Base-by-base conservation (phyloP, 2,888 invertebrate genomes). In the Xestia c-nigrum region DNA sequence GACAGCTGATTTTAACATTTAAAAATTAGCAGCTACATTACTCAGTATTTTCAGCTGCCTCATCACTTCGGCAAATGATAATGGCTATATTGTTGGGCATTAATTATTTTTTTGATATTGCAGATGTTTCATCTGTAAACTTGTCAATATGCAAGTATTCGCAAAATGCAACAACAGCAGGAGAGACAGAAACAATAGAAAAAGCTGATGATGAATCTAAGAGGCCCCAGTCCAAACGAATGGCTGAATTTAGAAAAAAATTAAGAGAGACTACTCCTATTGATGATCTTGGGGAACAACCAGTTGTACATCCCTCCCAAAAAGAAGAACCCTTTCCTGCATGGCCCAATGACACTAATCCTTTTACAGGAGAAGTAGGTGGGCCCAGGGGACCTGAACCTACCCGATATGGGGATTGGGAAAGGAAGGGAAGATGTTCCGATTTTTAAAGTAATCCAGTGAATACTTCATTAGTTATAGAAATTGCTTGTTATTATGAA, bases 321-420 rank as follows among this genome's bases (percentile, higher is more conserved):
- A 98, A 99, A 92, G 98, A 98, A 89, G 98, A 99, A 89, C 98
- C 99, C 0, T 94, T 99, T 46, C 97, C 97, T 88, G 97, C 98
- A 4, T 99, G 98, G 97, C 99, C 99, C 21, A 97, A 99, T 91
- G 98, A 98, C 91, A 98, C 97, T 2, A 99, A 99, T 95, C 99
- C 99, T 9, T 91, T 97, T 77, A 99, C 99, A 10, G 99, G 99
- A 19, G 99, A 99, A 97, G 96, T 99, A 76, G 99, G 99, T 57
- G 99, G 99, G 0, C 99, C 99, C 0, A 97, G 97, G 89, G 99
- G 99, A 10, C 99, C 99, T 1, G 99, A 99, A 97, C 99, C 99
- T 14, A 99, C 99, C 19, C 97, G 99, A 88, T 99, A 99, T 96
- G 99, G 99, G 3, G 99, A 99, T 95, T 99, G 99, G 99, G 99